phyloP scores from a whole-genome alignment of 2,888 invertebrate genomes.

The Heliconius charithonia region DNA sequence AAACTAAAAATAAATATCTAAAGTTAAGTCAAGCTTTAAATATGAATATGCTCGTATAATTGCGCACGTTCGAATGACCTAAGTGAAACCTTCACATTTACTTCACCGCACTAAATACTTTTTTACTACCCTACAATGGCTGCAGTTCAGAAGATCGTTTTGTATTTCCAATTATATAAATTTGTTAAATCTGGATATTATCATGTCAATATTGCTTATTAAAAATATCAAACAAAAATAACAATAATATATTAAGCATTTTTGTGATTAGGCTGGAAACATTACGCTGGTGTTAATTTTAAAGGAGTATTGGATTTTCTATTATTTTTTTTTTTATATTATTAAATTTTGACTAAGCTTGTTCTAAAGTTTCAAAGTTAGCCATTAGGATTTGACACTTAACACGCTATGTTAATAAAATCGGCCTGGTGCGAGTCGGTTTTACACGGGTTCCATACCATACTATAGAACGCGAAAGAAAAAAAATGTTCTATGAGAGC shows the following conservation, averaged over 20 bases:
- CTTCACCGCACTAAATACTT: constrained; percentile 28
- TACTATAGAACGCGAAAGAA: too few species aligned
- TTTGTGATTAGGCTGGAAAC: too few species aligned
- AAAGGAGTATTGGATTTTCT: too few species aligned
- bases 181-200: neutral
- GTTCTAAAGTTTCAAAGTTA: too few species aligned
- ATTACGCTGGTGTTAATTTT: too few species aligned
- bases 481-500: too few species aligned
- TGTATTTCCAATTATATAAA: neutral
- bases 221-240: neutral
- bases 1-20: neutral
- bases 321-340: too few species aligned
- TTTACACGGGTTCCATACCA: too few species aligned
- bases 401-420: too few species aligned
- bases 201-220: neutral
- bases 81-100: constrained; percentile 42
- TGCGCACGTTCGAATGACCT: constrained; percentile 42
- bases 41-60: constrained; percentile 29
- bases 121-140: constrained; percentile 19
- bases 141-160: constrained; percentile 2
- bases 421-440: too few species aligned
- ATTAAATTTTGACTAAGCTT: too few species aligned
- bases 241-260: neutral
- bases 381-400: too few species aligned
- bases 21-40: neutral